These are phyloP conservation scores for Puma concolor DNA, from an alignment of 2,113 vertebrate species.

Conservation along the genomic window DNA sequence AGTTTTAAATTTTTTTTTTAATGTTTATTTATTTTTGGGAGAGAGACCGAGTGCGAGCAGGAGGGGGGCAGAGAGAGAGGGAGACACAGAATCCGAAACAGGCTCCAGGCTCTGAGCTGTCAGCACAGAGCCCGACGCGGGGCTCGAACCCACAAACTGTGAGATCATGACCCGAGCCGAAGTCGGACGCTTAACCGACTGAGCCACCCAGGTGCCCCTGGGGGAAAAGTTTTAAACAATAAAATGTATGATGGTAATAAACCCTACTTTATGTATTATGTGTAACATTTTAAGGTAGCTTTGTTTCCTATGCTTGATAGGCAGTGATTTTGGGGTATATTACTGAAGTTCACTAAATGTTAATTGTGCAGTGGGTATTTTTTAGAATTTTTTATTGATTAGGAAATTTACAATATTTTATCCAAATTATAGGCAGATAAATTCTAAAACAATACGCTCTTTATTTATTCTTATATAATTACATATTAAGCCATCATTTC, in stretches of 20 bases:
- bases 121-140: no score
- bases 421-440: not conserved
- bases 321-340: not conserved
- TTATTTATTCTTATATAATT: not conserved
- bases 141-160: no score
- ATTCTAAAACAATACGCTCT: not conserved
- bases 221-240: not conserved
- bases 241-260: not conserved
- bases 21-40: no score
- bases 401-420: conserved; percentile 14
- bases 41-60: no score
- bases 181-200: no score
- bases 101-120: no score
- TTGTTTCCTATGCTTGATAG: not conserved
- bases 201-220: not conserved
- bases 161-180: no score
- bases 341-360: not conserved
- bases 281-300: not conserved
- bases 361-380: not conserved
- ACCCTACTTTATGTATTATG: not conserved
- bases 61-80: no score
- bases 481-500: not conserved
- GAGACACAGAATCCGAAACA: no score
- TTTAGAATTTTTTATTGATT: conserved; percentile 26
- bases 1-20: not conserved